Base-by-base conservation (phyloP, 2,888 invertebrate genomes). In the Dicyrtoma fusca region DNA sequence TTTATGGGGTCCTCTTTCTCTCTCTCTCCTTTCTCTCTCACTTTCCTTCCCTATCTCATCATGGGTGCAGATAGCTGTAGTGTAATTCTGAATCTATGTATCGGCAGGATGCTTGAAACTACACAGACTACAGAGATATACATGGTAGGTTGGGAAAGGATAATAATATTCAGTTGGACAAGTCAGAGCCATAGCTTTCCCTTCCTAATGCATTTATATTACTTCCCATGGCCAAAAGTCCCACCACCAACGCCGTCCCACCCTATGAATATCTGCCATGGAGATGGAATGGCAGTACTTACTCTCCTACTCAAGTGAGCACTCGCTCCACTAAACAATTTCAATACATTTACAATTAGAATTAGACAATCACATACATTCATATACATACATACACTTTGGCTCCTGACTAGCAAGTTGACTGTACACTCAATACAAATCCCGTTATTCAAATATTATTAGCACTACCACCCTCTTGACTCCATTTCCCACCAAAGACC, bases 121-220 rank as follows among this genome's bases (percentile, higher is more conserved):
- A 34, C n/a, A 45, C 45, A 13, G 45, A 51, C 19, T 17, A 51
- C 2, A 14, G 1, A 51, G 3, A n/a, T n/a, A n/a, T n/a, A n/a
- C n/a, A n/a, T n/a, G n/a, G n/a, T n/a, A 34, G 8, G 34, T 34
- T 34, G 8, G 34, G 34, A 34, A 34, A 53, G 19, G 17, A 53
- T 53, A 53, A 53, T 53, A 53, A 53, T 53, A 53, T 53, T 23
- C 62, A 62, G 26, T 62, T 44, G 59, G 17, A 62, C 62, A 62
- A 42, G 62, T 62, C 42, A 44, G 42, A 62, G 42, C 45, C 45
- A 44, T 62, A 62, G 62, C 44, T 62, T 62, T 62, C 19, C 62
- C 44, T 62, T 44, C 62, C 62, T 62, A 62, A 62, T 62, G 62
- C 44, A 62, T 62, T 62, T 19, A 42, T 62, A 34, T 61, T 61